Percentiles rank a stretch among this genome's conserved stretches.
phyloP scores from a whole-genome alignment of 2,113 vertebrate species.

The Turnix velox region DNA sequence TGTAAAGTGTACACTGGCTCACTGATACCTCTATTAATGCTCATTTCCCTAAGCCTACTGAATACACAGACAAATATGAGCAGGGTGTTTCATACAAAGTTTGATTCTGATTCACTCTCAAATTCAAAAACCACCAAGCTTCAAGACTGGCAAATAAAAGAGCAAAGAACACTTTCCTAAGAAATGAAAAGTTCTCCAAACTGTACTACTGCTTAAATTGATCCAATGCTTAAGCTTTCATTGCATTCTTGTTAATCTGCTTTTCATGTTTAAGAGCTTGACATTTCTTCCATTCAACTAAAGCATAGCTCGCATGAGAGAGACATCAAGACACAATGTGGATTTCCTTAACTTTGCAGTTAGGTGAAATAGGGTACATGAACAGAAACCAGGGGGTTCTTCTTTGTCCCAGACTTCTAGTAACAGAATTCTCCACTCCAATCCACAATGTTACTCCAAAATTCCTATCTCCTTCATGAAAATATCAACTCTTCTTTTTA shows the following conservation, averaged over 20 bases:
- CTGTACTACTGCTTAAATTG: neutral
- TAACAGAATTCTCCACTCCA: neutral
- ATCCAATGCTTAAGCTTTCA: neutral
- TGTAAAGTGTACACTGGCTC: neutral
- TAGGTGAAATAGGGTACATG: neutral
- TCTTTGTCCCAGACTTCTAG: neutral
- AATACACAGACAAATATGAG: neutral
- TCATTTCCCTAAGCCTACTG: neutral
- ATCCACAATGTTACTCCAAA: neutral
- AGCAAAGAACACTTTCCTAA: neutral
- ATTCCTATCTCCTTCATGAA: neutral
- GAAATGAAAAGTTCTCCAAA: accelerated
- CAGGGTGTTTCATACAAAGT: neutral
- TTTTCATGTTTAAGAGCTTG: neutral
- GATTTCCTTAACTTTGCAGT: neutral
- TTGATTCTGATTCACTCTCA: neutral
- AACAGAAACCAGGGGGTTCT: neutral
- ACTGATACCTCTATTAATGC: neutral
- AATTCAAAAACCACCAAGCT: neutral
- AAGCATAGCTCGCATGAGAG: neutral
- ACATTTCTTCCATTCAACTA: neutral
- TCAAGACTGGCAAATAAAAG: neutral
- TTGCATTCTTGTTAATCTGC: neutral
- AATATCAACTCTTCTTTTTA: neutral
- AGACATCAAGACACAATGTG: neutral